Evolutionary conservation across 1,140 invertebrate genomes (phyloP), one percentile per base, ranked within the genome.

Genomic region (Dysdera silvatica): DNA sequence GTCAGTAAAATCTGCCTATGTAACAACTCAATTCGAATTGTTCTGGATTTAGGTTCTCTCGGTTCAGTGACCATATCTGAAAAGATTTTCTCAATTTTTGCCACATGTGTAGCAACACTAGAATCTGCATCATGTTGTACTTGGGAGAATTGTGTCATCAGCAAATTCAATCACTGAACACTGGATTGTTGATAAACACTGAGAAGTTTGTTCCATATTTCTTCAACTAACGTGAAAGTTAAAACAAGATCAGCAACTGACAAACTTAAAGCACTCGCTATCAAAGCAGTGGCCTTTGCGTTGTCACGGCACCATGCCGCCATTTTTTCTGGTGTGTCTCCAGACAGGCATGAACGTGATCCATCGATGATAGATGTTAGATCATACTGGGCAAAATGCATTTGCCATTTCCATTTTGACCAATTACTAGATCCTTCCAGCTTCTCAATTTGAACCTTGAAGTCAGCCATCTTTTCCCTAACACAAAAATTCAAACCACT

Each of bases 1-100:
- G 20, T 23, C 12, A 26, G 24, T 14, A 26, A 8, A n/a, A 49
- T 49, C 31, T 23, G 26, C 12, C 23, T 8, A 43, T 43, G 41
- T 20, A 43, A 18, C 20, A 49, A 49, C 31, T 49, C 24, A 28
- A 28, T 12, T 10, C 12, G 7, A 49, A 49, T 23, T 16, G 8
- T 26, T 2, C 24, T 49, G 4, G 2, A 52, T 20, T 20, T 32
- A 52, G 18, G 31, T 8, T 10, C 16, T 20, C 6, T 53, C 12
- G 35, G 18, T 35, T 53, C 49, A 53, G 12, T 53, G 49, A 33
- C 35, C 32, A 53, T 33, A 35, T 53, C 32, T 6, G 29, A 10
- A n/a, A 14, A 53, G 16, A 53, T 32, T 35, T 32, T 53, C 35
- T 53, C 49, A 32, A 53, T 32, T 53, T 53, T 53, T 33, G 49